These are phyloP conservation scores for Paralichthys olivaceus DNA, from an alignment of 2,113 vertebrate species.

Conservation along the genomic window DNA sequence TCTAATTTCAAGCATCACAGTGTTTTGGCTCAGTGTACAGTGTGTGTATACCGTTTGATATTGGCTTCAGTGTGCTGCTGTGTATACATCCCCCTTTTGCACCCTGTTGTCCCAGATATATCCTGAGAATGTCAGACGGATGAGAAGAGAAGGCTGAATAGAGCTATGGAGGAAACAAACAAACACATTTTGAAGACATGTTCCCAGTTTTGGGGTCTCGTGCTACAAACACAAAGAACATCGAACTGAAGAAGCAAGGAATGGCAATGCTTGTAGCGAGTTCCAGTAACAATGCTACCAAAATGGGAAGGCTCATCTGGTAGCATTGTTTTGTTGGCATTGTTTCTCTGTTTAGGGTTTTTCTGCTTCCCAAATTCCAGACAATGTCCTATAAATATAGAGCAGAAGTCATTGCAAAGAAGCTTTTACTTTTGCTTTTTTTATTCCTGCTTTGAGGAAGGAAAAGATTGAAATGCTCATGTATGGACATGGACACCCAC, in stretches of 20 bases:
- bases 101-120: conserved; percentile 59
- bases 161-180: conserved; percentile 52
- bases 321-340: conserved; percentile 62
- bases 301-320: conserved; percentile 44
- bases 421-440: conserved; percentile 41
- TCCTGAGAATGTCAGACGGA: conserved; percentile 36
- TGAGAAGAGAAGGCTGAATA: conserved; percentile 48
- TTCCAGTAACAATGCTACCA: conserved; percentile 50
- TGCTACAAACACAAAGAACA: conserved; percentile 49
- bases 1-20: conserved; percentile 80
- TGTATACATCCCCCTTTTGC: conserved; percentile 59
- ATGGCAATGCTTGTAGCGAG: conserved; percentile 47
- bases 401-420: conserved; percentile 39
- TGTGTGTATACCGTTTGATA: conserved; percentile 67
- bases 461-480: conserved; percentile 21
- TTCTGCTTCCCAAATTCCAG: conserved; percentile 28
- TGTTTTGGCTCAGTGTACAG: conserved; percentile 72
- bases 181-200: conserved; percentile 54
- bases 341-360: conserved; percentile 59
- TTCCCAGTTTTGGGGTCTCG: conserved; percentile 36
- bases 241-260: conserved; percentile 36
- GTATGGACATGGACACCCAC: conserved; percentile 4
- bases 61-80: conserved; percentile 56
- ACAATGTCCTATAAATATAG: conserved; percentile 57
- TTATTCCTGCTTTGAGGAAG: conserved; percentile 45